These are phyloP conservation scores for Dipodomys spectabilis DNA, from an alignment of 2,113 vertebrate species.

Conservation along the genomic window DNA sequence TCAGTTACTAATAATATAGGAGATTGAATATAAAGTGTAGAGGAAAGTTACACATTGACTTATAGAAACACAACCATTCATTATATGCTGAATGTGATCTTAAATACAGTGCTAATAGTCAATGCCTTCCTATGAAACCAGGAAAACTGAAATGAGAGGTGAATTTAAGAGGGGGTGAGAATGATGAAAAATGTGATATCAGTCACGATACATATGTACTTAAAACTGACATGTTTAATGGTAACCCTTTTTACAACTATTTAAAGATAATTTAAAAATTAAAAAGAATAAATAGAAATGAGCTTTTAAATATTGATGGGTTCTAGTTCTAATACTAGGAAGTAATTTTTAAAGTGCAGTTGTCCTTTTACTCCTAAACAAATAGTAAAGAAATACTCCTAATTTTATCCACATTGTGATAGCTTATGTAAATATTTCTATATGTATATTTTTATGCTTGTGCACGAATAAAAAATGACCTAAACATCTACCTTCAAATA, in stretches of 20 bases:
- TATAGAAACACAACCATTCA: not conserved
- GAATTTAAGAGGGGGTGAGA: too few relatives aligned
- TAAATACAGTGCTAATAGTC: too few relatives aligned
- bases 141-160: too few relatives aligned
- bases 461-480: not conserved
- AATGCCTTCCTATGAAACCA: too few relatives aligned
- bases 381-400: constrained; percentile 27
- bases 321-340: not conserved
- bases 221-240: too few relatives aligned
- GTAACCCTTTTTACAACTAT: not conserved
- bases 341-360: constrained; percentile 2
- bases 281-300: constrained; percentile 47
- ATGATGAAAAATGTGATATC: too few relatives aligned
- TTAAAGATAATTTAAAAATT: not conserved
- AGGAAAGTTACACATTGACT: not conserved
- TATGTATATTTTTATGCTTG: constrained; percentile 22
- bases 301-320: constrained; percentile 19
- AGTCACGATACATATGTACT: too few relatives aligned
- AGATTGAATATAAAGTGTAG: not conserved
- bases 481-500: constrained; percentile 9
- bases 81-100: too few relatives aligned
- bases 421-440: not conserved
- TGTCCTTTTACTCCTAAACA: constrained; percentile 24
- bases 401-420: constrained; percentile 6
- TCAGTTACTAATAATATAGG: not conserved